Conservation (phyloP, 2,797 vertebrate species). For the Hyperoplus lanceolatus region DNA sequence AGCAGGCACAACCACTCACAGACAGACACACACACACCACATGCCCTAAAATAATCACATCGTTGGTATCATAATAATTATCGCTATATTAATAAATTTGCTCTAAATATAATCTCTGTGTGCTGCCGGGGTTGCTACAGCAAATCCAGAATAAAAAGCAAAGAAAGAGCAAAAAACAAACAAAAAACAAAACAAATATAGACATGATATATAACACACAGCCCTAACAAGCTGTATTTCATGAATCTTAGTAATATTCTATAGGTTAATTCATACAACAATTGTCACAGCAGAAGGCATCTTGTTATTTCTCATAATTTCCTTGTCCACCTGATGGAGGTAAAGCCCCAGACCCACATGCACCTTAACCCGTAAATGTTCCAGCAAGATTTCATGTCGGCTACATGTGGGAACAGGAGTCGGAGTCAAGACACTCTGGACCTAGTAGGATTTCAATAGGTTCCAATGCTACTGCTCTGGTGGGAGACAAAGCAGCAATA, state of each 20-base stretch:
- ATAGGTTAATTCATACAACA: conserved; percentile 77
- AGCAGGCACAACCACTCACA: background rate
- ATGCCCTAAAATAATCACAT: conserved; percentile 73
- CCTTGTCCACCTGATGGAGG: conserved; percentile 53
- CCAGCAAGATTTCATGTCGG: conserved; percentile 42
- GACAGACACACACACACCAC: conserved; percentile 42
- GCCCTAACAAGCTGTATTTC: conserved; percentile 74
- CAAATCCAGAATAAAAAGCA: conserved; percentile 51
- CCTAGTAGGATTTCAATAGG: conserved; percentile 34
- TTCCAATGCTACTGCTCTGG: conserved; percentile 37
- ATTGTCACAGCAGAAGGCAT: conserved; percentile 89
- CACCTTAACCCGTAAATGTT: conserved; percentile 59
- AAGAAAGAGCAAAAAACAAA: conserved; percentile 53
- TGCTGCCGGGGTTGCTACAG: conserved; percentile 72
- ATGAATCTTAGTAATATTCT: conserved; percentile 74
- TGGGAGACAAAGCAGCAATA: conserved; percentile 61
- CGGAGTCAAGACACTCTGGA: conserved; percentile 44
- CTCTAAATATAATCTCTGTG: conserved; percentile 76
- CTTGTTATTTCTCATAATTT: conserved; percentile 68
- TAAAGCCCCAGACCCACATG: conserved; percentile 60
- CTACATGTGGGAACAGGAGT: conserved; percentile 43
- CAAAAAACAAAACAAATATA: conserved; percentile 59
- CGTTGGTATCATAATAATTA: conserved; percentile 61
- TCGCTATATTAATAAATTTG: conserved; percentile 67
- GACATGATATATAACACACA: conserved; percentile 75